Conservation (phyloP, 2,797 vertebrate genomes). For the Crenuchus spilurus region DNA sequence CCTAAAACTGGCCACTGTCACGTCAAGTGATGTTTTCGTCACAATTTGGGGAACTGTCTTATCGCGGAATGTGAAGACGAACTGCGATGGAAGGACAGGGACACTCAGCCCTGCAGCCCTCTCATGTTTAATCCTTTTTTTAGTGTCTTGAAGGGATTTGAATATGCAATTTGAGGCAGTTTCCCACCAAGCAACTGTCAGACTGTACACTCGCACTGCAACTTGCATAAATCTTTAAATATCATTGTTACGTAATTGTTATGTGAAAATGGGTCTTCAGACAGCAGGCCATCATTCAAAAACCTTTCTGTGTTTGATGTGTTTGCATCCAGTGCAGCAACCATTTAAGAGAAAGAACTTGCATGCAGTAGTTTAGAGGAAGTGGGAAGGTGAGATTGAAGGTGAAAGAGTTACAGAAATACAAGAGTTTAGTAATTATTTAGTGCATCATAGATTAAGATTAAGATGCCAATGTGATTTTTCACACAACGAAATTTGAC, state of each 20-base stretch:
- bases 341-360: too few relatives aligned
- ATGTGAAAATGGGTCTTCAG: neutral
- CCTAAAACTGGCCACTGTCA: slow-evolving; percentile 5
- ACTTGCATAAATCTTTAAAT: slow-evolving; percentile 2
- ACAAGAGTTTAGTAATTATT: neutral
- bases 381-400: neutral
- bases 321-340: too few relatives aligned
- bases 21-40: slow-evolving; percentile 19
- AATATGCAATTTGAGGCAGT: neutral
- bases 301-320: too few relatives aligned
- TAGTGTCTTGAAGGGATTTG: neutral
- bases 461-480: too few relatives aligned
- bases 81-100: neutral
- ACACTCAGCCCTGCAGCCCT: neutral
- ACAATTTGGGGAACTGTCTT: slow-evolving; percentile 12
- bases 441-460: neutral
- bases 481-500: too few relatives aligned
- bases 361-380: neutral
- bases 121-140: neutral
- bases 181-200: slow-evolving; percentile 4
- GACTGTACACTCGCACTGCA: neutral
- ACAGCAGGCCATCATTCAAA: neutral
- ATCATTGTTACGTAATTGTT: neutral
- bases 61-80: neutral
- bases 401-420: neutral